Conservation (phyloP, 2,113 vertebrate genomes). For the Lathamus discolor region DNA sequence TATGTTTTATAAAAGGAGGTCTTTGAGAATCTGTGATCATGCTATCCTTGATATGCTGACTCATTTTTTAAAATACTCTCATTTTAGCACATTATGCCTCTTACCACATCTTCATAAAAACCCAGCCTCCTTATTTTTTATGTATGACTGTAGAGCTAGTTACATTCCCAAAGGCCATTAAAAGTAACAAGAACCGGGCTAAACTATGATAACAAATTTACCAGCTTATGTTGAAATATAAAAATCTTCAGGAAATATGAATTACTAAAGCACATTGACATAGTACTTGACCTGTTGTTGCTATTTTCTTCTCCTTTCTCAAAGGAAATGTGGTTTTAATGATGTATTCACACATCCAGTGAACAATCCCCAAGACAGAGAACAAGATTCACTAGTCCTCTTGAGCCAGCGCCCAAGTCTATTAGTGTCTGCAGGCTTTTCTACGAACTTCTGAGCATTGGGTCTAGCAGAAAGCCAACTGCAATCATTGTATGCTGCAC, state of each 20-base stretch:
- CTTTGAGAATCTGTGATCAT: not conserved
- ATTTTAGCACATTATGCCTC: not conserved
- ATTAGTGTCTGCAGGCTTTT: not conserved
- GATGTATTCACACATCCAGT: not conserved
- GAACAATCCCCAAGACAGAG: not conserved
- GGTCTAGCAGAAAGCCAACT: not conserved
- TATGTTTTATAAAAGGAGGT: not conserved
- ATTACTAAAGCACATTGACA: not conserved
- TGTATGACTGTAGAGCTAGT: not conserved
- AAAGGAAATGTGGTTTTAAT: not conserved
- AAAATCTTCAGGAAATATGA: not conserved
- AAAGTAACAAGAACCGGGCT: not conserved
- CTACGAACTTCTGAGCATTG: not conserved
- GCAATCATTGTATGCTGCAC: not conserved
- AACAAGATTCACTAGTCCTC: not conserved
- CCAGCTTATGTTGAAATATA: not conserved
- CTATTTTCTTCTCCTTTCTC: not conserved
- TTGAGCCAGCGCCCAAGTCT: not conserved
- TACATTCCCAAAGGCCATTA: not conserved
- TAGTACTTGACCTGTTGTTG: not conserved
- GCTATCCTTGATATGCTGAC: slow-evolving; percentile 14
- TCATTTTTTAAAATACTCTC: slow-evolving; percentile 34
- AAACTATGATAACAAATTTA: not conserved
- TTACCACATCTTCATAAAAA: slow-evolving; percentile 5
- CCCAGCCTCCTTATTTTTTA: not conserved